These are phyloP conservation scores for Sinhomidia bicolor DNA, from an alignment of 2,888 invertebrate genomes.

Conservation along the genomic window DNA sequence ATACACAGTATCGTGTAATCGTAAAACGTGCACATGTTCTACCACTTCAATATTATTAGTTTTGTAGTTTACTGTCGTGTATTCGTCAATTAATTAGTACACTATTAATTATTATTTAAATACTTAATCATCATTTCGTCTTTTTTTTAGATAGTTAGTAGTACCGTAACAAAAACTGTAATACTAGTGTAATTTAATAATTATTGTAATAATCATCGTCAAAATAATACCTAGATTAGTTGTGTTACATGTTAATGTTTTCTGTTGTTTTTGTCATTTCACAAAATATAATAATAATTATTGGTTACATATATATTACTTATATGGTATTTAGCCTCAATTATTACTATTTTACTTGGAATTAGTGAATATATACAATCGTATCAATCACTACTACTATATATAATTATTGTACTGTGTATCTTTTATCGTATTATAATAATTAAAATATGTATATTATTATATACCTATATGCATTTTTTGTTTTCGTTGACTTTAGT, in stretches of 20 bases:
- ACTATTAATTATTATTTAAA: slow-evolving; percentile 2
- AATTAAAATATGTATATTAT: background rate
- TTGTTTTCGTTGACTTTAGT: slow-evolving; percentile 3
- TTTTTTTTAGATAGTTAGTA: background rate
- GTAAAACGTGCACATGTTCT: slow-evolving; percentile 7
- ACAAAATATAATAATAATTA: background rate
- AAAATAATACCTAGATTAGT: background rate
- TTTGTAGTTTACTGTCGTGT: background rate
- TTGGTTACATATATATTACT: background rate
- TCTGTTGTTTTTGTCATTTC: slow-evolving; percentile 1
- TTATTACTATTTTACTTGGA: background rate
- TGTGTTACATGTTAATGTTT: background rate
- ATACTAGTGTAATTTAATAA: background rate
- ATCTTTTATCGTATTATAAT: no score
- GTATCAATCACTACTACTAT: background rate
- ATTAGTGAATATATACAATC: background rate
- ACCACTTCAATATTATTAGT: slow-evolving; percentile 34
- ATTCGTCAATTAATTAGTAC: background rate
- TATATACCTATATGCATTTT: no score
- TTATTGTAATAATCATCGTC: background rate
- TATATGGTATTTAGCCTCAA: background rate
- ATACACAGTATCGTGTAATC: background rate
- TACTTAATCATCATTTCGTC: background rate
- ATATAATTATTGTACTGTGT: no score
- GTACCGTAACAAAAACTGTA: background rate